Conservation (phyloP, 2,113 vertebrate species). For the Stomatorhinus ivindoensis region DNA sequence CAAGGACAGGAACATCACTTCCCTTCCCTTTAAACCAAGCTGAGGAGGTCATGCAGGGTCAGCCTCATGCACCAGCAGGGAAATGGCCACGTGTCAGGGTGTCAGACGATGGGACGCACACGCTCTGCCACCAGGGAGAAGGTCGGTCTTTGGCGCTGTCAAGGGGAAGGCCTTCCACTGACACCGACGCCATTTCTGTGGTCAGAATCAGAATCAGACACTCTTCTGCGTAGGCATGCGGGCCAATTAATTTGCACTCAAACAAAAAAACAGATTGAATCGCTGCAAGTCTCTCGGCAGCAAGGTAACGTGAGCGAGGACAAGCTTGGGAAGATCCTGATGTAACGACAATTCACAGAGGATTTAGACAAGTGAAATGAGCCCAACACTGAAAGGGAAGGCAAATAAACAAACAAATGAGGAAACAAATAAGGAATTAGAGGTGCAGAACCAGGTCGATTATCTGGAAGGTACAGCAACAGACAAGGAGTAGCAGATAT, state of each 20-base stretch:
- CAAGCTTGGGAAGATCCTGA: not conserved
- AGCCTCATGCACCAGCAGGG: conserved; percentile 24
- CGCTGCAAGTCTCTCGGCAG: not conserved
- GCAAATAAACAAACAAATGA: conserved; percentile 37
- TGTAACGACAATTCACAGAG: conserved; percentile 33
- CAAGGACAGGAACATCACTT: conserved; percentile 28
- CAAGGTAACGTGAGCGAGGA: conserved; percentile 8
- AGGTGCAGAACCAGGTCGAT: conserved; percentile 40
- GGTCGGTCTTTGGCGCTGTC: conserved; percentile 11
- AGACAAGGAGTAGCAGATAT: conserved; percentile 47
- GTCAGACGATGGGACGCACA: conserved; percentile 43
- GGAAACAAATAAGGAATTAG: conserved; percentile 52
- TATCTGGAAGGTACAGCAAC: conserved; percentile 26
- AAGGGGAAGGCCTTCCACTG: not conserved
- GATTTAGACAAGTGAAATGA: conserved; percentile 17
- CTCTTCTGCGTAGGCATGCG: not conserved
- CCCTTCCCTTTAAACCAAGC: conserved; percentile 39
- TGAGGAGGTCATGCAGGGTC: conserved; percentile 42
- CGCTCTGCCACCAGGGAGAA: conserved; percentile 32
- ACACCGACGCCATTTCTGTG: not conserved
- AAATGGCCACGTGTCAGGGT: conserved; percentile 45
- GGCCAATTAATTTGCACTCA: not conserved
- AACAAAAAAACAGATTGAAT: not conserved
- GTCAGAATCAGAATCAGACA: not conserved
- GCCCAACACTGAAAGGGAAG: conserved; percentile 29